Base-by-base conservation (phyloP, 2,888 invertebrate species). In the Drosophila lacicola region DNA sequence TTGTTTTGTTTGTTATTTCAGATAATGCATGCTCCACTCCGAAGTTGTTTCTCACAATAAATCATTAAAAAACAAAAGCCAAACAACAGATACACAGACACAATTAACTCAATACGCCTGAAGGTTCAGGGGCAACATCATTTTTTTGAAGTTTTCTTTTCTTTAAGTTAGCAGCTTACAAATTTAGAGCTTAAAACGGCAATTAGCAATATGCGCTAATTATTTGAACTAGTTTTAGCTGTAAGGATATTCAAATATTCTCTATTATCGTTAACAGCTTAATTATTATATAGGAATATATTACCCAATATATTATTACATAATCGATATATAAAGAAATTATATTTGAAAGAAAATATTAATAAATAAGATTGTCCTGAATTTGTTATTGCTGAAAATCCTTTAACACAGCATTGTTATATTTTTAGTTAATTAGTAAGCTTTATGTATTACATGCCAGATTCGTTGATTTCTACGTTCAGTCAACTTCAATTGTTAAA, bases 1-100 rank as follows among this genome's bases (percentile, higher is more conserved):
- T 54, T 64, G 67, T 57, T 54, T 25, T 58, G 53, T 82, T 60
- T 69, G 42, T 69, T 42, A 11, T 84, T 89, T 65, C 58, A 85
- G 84, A 88, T 85, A 70, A 57, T 54, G 47, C 44, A 57, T 25
- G 21, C 36, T 42, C 19, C 9, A 51, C 33, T 34, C 5, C 44
- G 29, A 39, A 44, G 34, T 60, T 9, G 55, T 53, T 68, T 75
- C 66, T 49, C 68, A 61, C 33, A 45, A 47, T 70, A 65, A 68
- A 70, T 61, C 63, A 62, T 46, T 21, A 39, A 63, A 42, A 53
- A 2, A 17, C 33, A 37, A 42, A 34, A 55, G 42, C 33, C 34
- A 29, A 45, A n/a, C 44, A 51, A 56, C 33, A 56, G 2, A 17
- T 0, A 25, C 8, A 25, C 25, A 29, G 3, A 46, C 41, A 42